Evolutionary conservation across 2,797 vertebrate genomes (phyloP).

Genomic region (Gymnopithys bicolor): DNA sequence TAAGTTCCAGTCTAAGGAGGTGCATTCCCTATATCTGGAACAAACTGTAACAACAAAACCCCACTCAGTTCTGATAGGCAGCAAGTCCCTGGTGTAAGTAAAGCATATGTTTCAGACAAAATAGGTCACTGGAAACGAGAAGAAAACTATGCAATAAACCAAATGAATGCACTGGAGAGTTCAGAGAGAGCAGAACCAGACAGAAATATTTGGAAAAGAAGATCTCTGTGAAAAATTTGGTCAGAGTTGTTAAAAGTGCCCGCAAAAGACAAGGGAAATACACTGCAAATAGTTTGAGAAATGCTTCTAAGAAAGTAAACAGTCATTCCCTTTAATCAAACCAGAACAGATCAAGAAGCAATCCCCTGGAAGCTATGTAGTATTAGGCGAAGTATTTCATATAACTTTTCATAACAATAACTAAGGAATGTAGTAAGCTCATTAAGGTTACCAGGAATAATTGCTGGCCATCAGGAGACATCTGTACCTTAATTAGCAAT

Average conservation of each 20-base stretch:
- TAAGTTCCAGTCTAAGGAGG: neutral
- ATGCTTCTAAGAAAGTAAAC: neutral
- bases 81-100: neutral
- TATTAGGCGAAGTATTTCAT: slow-evolving; percentile 6
- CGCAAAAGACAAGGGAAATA: neutral
- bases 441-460: slow-evolving; percentile 50
- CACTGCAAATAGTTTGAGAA: neutral
- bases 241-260: neutral
- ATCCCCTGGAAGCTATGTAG: neutral
- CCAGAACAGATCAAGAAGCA: neutral
- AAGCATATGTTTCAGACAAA: neutral
- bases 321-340: slow-evolving; percentile 25
- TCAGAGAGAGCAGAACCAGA: neutral
- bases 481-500: slow-evolving; percentile 10
- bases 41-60: neutral
- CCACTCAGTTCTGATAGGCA: accelerated
- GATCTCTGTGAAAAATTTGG: neutral
- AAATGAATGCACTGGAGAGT: neutral
- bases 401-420: slow-evolving; percentile 23
- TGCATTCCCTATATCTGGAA: neutral
- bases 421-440: slow-evolving; percentile 19
- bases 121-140: neutral
- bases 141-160: neutral
- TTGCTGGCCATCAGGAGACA: slow-evolving; percentile 30
- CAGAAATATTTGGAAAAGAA: neutral